These are phyloP conservation scores for Xiphophorus birchmanni DNA, from an alignment of 2,797 vertebrate genomes.

Conservation along the genomic window DNA sequence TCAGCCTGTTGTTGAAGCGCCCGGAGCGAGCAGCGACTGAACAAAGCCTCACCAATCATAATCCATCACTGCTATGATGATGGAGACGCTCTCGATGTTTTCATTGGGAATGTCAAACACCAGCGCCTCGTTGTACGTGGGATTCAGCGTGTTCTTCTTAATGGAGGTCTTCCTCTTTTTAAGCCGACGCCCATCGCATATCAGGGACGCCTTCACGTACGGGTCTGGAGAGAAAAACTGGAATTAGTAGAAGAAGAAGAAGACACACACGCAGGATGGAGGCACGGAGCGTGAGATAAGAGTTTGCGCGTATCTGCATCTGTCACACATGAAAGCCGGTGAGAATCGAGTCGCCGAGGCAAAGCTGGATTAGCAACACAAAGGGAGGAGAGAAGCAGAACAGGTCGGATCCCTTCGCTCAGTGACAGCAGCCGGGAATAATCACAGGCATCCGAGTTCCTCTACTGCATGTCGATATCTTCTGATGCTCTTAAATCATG, in stretches of 20 bases:
- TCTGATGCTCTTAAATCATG: slow-evolving; percentile 31
- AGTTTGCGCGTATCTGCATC: slow-evolving; percentile 50
- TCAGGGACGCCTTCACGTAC: slow-evolving; percentile 93
- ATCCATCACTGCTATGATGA: slow-evolving; percentile 93
- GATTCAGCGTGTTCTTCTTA: slow-evolving; percentile 96
- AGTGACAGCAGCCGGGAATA: slow-evolving; percentile 37
- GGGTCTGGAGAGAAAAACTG: slow-evolving; percentile 81
- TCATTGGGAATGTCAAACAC: slow-evolving; percentile 96
- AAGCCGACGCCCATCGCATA: slow-evolving; percentile 91
- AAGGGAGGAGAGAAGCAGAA: slow-evolving; percentile 55
- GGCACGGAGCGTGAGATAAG: slow-evolving; percentile 35
- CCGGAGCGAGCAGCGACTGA: neutral
- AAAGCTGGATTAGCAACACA: slow-evolving; percentile 70
- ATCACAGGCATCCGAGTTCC: slow-evolving; percentile 16
- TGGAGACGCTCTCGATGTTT: slow-evolving; percentile 90
- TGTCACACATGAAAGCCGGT: slow-evolving; percentile 64
- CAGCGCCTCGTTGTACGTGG: slow-evolving; percentile 94
- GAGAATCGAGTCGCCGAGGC: slow-evolving; percentile 69
- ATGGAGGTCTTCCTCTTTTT: slow-evolving; percentile 97
- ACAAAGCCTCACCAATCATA: slow-evolving; percentile 87
- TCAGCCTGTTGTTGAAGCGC: slow-evolving; percentile 23
- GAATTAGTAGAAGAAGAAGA: slow-evolving; percentile 2
- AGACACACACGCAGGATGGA: neutral
- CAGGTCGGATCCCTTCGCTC: slow-evolving; percentile 58
- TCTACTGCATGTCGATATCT: slow-evolving; percentile 37